These are phyloP conservation scores for Trichechus manatus DNA, from an alignment of 2,113 vertebrate genomes.

Conservation along the genomic window DNA sequence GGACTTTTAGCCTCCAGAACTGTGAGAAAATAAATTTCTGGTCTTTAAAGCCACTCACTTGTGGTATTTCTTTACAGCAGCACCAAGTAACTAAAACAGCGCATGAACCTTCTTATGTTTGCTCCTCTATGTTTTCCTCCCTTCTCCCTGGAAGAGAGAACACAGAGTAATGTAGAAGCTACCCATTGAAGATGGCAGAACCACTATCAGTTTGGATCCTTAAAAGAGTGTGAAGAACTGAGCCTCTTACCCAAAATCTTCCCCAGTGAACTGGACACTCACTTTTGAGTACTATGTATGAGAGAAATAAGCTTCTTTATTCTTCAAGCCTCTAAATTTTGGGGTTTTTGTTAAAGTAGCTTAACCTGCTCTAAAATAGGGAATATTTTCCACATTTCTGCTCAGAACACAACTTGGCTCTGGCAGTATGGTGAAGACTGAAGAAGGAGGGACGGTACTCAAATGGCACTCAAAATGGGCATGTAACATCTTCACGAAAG, in stretches of 20 bases:
- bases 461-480: not conserved
- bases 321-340: not conserved
- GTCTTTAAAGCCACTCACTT: too few relatives aligned
- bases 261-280: not conserved
- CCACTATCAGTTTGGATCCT: not conserved
- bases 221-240: not conserved
- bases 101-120: not conserved
- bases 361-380: not conserved
- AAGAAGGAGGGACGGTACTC: not conserved
- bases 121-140: not conserved
- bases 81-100: not conserved
- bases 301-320: not conserved
- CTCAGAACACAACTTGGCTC: not conserved
- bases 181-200: not conserved
- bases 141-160: not conserved
- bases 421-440: not conserved
- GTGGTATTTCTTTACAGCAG: too few relatives aligned
- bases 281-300: not conserved
- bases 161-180: not conserved
- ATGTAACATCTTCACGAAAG: not conserved
- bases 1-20: too few relatives aligned
- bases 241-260: not conserved
- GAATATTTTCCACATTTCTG: not conserved
- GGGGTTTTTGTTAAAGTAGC: not conserved
- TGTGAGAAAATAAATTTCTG: too few relatives aligned